Evolutionary conservation across 2,797 vertebrate genomes (phyloP), one percentile per base, ranked within the genome.

Genomic region (Babyrousa celebensis): DNA sequence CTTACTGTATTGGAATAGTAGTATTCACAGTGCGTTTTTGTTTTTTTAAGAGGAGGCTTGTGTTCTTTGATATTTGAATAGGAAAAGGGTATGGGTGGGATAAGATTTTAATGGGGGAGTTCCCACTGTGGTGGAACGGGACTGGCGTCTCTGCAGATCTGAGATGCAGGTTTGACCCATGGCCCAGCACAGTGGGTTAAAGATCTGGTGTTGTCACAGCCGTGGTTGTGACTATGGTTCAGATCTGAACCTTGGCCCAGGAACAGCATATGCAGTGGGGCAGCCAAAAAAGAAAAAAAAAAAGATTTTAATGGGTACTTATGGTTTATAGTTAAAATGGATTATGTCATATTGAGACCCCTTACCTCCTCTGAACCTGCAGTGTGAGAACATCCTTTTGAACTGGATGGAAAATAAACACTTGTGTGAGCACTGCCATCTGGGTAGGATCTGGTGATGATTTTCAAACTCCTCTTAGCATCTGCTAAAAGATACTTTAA

Each of bases 401-500:
- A 91, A 88, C 3, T 21, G 71, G 75, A 85, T 71, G 83, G 36
- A 68, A 94, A 89, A 85, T 52, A 92, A 78, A 80, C 27, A 91
- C 14, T 36, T 79, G 21, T 17, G 25, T 8, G 85, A 94, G 74
- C 60, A 27, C 0, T 70, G 48, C 88, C 83, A 21, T 89, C 52
- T 65, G 85, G 87, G n/a, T 77, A 56, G 77, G 58, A 18, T 88
- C 83, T 36, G 10, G 54, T 65, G 83, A 62, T 60, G 90, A 93
- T 63, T 89, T 89, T 67, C 68, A 65, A 78, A 63, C 52, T 84
- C 70, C n/a, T 89, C 83, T 82, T 40, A 85, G 62, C 14, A 56
- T 88, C 63, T 43, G 78, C 65, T 74, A 48, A 82, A 80, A 79
- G 80, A 95, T 54, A 48, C 23, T 86, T 96, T 63, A 94, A 85